These are phyloP conservation scores for Ibidorhyncha struthersii DNA, from an alignment of 2,113 vertebrate species.

Conservation along the genomic window DNA sequence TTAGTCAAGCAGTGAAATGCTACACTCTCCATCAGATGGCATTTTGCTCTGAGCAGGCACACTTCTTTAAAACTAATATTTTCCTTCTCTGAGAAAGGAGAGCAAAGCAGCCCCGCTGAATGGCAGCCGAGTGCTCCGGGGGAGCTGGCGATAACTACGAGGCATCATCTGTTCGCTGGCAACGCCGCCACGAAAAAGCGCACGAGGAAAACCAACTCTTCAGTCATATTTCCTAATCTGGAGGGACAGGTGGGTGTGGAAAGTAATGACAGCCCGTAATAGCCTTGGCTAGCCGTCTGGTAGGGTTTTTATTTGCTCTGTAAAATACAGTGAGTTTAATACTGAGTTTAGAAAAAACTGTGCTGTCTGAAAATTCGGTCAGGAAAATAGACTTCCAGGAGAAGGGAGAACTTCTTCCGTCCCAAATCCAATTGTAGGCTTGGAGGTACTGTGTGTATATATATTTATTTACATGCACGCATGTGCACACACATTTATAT, in stretches of 20 bases:
- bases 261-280: slow-evolving; percentile 17
- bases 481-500: fast-evolving
- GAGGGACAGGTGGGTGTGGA: slow-evolving; percentile 46
- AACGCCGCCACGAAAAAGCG: fast-evolving
- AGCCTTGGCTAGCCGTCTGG: slow-evolving; percentile 46
- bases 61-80: background rate
- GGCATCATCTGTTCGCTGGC: slow-evolving; percentile 40
- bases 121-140: background rate
- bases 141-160: background rate
- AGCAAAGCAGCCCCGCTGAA: background rate
- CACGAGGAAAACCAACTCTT: background rate
- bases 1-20: background rate
- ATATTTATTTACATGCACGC: no score
- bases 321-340: background rate
- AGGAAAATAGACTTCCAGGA: background rate
- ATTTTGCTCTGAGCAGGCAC: background rate
- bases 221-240: slow-evolving; percentile 22
- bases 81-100: background rate
- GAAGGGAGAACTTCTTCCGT: background rate
- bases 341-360: background rate
- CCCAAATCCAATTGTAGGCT: background rate
- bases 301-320: background rate
- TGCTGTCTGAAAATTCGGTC: background rate
- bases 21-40: background rate
- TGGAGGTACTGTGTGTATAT: background rate